Evolutionary conservation across 2,797 vertebrate genomes (phyloP).

Genomic region (Bovichtus diacanthus): DNA sequence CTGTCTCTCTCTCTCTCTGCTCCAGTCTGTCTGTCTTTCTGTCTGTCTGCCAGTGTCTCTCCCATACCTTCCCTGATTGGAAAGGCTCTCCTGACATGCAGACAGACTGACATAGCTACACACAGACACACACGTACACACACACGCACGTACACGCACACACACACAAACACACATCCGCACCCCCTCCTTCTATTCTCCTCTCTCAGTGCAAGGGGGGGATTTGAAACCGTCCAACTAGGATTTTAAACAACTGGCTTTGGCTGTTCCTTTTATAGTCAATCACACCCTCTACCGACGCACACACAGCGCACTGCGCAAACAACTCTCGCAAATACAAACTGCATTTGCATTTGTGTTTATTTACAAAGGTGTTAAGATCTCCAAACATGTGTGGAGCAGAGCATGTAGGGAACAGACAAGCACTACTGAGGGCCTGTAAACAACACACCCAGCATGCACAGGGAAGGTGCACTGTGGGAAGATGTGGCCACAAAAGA

Average conservation of each 20-base stretch:
- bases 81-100: constrained; percentile 62
- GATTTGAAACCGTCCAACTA: constrained; percentile 94
- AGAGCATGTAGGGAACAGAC: constrained; percentile 32
- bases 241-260: constrained; percentile 92
- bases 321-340: constrained; percentile 59
- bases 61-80: constrained; percentile 59
- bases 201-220: constrained; percentile 85
- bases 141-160: constrained; percentile 35
- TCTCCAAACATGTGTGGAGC: constrained; percentile 45
- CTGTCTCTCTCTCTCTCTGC: constrained; percentile 42
- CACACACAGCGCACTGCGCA: constrained; percentile 71
- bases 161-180: constrained; percentile 49
- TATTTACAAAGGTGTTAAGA: constrained; percentile 59
- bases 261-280: constrained; percentile 87
- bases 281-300: constrained; percentile 85
- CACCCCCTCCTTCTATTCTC: constrained; percentile 75
- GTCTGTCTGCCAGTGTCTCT: constrained; percentile 54
- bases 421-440: constrained; percentile 25
- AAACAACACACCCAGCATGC: constrained; percentile 41
- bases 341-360: constrained; percentile 55
- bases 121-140: constrained; percentile 27
- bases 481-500: constrained; percentile 25
- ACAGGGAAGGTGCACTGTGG: constrained; percentile 1
- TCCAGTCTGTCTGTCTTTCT: constrained; percentile 43
- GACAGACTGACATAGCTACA: constrained; percentile 42